Evolutionary conservation across 2,113 vertebrate species (phyloP), one percentile per base, ranked within the genome.

Genomic region (Nothobranchius furzeri): DNA sequence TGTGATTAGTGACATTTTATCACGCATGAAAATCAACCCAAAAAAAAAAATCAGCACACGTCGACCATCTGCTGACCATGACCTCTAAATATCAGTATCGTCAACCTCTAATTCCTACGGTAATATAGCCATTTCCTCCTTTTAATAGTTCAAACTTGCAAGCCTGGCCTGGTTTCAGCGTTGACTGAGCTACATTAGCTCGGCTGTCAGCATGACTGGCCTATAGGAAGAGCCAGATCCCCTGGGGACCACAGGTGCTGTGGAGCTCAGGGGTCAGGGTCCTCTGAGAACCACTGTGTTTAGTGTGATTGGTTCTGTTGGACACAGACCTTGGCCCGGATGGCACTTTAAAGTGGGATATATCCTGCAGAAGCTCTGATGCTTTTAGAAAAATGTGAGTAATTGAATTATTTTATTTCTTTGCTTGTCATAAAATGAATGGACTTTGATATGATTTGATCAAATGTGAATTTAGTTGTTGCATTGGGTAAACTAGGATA

Each of bases 361-460:
- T 69, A 82, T 75, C 75, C 64, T 84, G 74, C 82, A 76, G 65
- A 60, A 83, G 74, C 69, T 65, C 50, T 51, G 52, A 56, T 49
- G 12, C 68, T 60, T 79, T 62, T 68, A 81, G 63, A 72, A 92
- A 82, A 81, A 93, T 93, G 92, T 94, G 72, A 93, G 86, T 90
- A 40, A 37, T 73, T 14, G 24, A 20, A 46, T 36, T 17, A 30
- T 63, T 73, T 12, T 30, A 57, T 43, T 1, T 37, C 2, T 4
- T 43, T 20, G 13, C 7, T 42, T 6, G 35, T 53, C 4, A 52
- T 40, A 20, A 36, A 60, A 42, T 45, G 6, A 9, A 30, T 30
- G 30, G 30, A 30, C 2, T 30, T 4, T 30, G 30, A 1, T 30
- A 30, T 30, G 4, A 17, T 17, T 24, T 40, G 9, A 40, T 40